phyloP scores from a whole-genome alignment of 2,797 vertebrate genomes.

The Bufotes viridis region DNA sequence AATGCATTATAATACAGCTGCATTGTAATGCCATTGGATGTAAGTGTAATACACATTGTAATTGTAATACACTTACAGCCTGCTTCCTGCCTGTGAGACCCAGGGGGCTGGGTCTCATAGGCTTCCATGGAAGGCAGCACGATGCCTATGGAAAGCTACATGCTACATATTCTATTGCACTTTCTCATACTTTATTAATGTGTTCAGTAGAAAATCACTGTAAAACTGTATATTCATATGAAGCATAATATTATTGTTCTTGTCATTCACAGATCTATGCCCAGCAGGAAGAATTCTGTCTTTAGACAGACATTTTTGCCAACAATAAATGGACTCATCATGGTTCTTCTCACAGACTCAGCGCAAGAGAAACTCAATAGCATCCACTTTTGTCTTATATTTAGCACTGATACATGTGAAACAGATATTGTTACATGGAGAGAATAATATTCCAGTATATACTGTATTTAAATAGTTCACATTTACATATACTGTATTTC shows the following conservation, averaged over 20 bases:
- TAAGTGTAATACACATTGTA: too few relatives aligned
- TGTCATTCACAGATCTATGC: not conserved
- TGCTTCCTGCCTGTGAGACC: too few relatives aligned
- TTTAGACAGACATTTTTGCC: not conserved
- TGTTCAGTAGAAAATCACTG: too few relatives aligned
- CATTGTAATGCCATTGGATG: too few relatives aligned
- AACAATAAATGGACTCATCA: not conserved
- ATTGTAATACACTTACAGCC: too few relatives aligned
- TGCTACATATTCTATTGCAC: not conserved
- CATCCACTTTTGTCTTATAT: not conserved
- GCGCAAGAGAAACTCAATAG: not conserved
- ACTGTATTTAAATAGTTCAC: not conserved
- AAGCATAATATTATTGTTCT: not conserved
- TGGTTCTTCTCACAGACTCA: not conserved
- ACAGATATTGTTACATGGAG: not conserved
- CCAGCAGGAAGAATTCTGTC: not conserved
- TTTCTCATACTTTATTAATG: not conserved
- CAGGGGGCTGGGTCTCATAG: too few relatives aligned
- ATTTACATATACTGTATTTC: not conserved
- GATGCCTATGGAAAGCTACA: not conserved
- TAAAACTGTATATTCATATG: not conserved
- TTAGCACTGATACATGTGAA: slow-evolving; percentile 19
- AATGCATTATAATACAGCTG: too few relatives aligned
- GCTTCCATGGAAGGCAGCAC: too few relatives aligned
- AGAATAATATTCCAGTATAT: not conserved